phyloP scores from a whole-genome alignment of 2,113 vertebrate species.

The Rhea pennata region DNA sequence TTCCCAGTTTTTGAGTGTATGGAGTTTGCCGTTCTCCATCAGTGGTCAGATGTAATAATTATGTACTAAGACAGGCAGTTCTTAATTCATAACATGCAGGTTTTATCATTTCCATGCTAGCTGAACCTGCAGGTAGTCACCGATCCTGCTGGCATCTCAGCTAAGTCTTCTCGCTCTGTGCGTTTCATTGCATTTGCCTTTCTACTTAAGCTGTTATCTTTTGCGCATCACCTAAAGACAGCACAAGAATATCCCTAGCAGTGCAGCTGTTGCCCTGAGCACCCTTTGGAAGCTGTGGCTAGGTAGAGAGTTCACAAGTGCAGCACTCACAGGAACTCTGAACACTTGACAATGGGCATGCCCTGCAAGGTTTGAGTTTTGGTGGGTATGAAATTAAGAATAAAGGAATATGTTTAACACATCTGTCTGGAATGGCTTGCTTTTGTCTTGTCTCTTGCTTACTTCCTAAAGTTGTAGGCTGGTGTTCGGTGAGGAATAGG shows the following conservation, averaged over 20 bases:
- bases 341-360: not conserved
- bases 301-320: not conserved
- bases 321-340: not conserved
- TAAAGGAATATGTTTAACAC: not conserved
- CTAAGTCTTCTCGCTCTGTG: not conserved
- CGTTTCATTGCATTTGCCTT: not conserved
- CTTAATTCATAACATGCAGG: not conserved
- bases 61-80: not conserved
- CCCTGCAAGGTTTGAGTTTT: not conserved
- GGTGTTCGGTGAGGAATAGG: not conserved
- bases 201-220: not conserved
- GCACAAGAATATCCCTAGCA: not conserved
- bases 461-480: not conserved
- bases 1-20: not conserved
- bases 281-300: not conserved
- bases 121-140: not conserved
- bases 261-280: not conserved
- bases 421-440: not conserved
- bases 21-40: not conserved
- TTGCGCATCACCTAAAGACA: not conserved
- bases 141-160: not conserved
- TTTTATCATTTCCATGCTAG: not conserved
- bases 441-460: not conserved
- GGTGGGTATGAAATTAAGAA: not conserved
- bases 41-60: not conserved